Percentiles rank a stretch among this genome's conserved stretches.
Evolutionary conservation across 2,113 vertebrate genomes (phyloP).

Genomic region (Neodon shergylaensis): DNA sequence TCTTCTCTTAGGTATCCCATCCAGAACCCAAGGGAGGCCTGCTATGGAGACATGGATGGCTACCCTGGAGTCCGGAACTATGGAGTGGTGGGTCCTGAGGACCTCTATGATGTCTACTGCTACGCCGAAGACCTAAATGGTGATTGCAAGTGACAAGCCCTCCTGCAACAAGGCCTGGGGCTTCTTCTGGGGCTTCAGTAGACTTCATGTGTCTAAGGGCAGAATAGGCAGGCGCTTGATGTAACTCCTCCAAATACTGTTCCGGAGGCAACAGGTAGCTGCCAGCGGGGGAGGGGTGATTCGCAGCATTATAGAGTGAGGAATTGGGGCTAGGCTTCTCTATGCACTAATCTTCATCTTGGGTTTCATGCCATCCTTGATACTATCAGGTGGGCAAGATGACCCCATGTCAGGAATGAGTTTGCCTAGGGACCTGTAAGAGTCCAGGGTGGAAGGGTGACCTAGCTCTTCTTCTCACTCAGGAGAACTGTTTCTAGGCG

Average conservation of each 20-base stretch:
- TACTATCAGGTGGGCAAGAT: background rate
- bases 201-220: background rate
- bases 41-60: conserved; percentile 95
- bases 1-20: conserved; percentile 90
- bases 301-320: background rate
- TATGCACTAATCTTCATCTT: background rate
- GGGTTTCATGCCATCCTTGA: background rate
- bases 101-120: conserved; percentile 96
- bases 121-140: conserved; percentile 93
- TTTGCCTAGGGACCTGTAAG: background rate
- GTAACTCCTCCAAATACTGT: background rate
- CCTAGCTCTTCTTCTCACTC: conserved; percentile 45
- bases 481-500: conserved; percentile 93
- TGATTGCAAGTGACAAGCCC: conserved; percentile 70
- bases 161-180: background rate
- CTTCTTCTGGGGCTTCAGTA: background rate
- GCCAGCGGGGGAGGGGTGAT: background rate
- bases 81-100: conserved; percentile 89
- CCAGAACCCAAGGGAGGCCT: conserved; percentile 93
- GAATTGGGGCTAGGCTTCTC: background rate
- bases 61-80: conserved; percentile 94
- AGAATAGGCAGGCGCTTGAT: background rate
- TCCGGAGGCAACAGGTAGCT: background rate
- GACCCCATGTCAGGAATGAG: background rate
- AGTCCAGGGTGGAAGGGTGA: conserved; percentile 3